These are phyloP conservation scores for Nycteola revayana DNA, from an alignment of 2,888 invertebrate species.

Conservation along the genomic window DNA sequence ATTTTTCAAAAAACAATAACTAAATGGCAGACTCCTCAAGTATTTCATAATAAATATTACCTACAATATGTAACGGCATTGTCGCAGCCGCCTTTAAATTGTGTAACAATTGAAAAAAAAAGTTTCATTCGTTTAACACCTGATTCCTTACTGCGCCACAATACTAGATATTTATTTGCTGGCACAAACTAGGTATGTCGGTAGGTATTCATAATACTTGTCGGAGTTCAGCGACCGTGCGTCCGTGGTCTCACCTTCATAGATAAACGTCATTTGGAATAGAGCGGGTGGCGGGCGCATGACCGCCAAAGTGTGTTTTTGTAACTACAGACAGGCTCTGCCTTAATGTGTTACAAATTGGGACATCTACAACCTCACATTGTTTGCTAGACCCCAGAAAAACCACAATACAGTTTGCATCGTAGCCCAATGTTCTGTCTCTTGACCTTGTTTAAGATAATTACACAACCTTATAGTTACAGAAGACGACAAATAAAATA, in stretches of 20 bases:
- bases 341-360: constrained; percentile 23
- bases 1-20: no score
- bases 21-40: no score
- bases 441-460: background rate
- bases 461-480: background rate
- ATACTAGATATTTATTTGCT: constrained; percentile 39
- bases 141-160: constrained; percentile 47
- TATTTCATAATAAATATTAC: constrained; percentile 9
- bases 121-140: constrained; percentile 25
- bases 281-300: constrained; percentile 39
- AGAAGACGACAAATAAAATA: constrained; percentile 10
- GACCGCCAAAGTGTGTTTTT: constrained; percentile 37
- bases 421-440: background rate
- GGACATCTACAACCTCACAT: constrained; percentile 15
- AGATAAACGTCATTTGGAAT: constrained; percentile 72
- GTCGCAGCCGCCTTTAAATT: constrained; percentile 11
- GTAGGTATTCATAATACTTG: constrained; percentile 51
- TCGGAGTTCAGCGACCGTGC: constrained; percentile 68
- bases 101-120: constrained; percentile 24
- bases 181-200: constrained; percentile 55
- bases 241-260: constrained; percentile 75
- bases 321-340: constrained; percentile 55
- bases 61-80: background rate
- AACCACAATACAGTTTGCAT: constrained; percentile 3
- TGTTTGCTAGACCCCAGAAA: constrained; percentile 4